These are phyloP conservation scores for Pseudorectes ferrugineus DNA, from an alignment of 2,113 vertebrate genomes.

Conservation along the genomic window DNA sequence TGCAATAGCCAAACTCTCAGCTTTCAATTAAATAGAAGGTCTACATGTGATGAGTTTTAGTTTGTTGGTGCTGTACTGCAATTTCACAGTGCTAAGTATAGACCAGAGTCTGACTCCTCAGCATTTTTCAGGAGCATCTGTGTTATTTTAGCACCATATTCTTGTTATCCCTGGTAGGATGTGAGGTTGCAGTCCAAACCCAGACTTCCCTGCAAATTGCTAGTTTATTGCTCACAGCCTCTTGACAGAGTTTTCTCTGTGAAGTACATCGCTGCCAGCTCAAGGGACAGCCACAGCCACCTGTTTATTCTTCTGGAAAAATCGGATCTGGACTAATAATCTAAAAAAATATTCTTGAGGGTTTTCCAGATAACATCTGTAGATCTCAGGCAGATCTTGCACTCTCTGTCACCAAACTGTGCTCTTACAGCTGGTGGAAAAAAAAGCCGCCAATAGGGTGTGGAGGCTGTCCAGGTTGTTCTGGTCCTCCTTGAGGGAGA, in stretches of 20 bases:
- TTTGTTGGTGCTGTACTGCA: background rate
- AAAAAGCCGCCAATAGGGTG: background rate
- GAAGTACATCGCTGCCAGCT: background rate
- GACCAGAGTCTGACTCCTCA: constrained; percentile 3
- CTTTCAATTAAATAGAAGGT: background rate
- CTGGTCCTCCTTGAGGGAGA: background rate
- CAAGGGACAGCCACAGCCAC: background rate
- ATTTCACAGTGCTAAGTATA: constrained; percentile 22
- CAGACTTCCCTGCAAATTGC: constrained; percentile 35
- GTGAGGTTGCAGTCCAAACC: background rate
- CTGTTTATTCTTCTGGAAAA: background rate
- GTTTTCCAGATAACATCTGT: background rate
- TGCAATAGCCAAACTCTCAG: background rate
- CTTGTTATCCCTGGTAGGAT: background rate
- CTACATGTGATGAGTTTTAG: background rate
- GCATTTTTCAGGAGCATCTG: background rate
- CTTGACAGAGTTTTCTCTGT: background rate
- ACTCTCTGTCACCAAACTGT: background rate
- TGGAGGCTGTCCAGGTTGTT: background rate
- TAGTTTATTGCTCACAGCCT: background rate
- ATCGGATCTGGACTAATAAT: background rate
- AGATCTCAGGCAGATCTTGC: background rate
- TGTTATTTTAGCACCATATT: constrained; percentile 17
- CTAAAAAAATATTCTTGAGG: background rate
- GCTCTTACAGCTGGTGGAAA: background rate